Evolutionary conservation across 1,140 invertebrate genomes (phyloP).

Genomic region (Doryteuthis pealeii): DNA sequence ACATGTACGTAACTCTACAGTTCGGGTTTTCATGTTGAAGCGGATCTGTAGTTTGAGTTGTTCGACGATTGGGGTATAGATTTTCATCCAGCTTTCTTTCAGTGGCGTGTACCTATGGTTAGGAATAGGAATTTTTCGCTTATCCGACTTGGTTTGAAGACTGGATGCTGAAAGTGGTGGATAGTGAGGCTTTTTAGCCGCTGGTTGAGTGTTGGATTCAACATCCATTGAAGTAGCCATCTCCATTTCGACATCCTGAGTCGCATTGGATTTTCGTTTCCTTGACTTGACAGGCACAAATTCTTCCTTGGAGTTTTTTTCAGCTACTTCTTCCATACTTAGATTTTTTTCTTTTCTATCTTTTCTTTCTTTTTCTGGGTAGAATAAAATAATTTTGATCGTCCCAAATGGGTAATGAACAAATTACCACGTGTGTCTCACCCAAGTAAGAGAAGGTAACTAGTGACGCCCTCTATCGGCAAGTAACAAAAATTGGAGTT

Average conservation of each 20-base stretch:
- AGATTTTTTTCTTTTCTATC: conserved; percentile 12
- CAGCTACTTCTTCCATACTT: conserved; percentile 15
- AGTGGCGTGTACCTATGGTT: conserved; percentile 84
- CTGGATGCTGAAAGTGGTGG: conserved; percentile 26
- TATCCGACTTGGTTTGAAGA: conserved; percentile 43
- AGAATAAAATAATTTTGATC: too few species aligned
- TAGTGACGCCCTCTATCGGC: too few species aligned
- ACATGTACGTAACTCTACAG: conserved; percentile 76
- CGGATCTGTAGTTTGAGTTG: conserved; percentile 91
- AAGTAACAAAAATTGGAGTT: too few species aligned
- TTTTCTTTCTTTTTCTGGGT: background rate
- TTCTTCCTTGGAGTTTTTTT: conserved; percentile 19
- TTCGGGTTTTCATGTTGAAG: conserved; percentile 89
- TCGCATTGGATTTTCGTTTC: conserved; percentile 41
- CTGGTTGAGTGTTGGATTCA: conserved; percentile 14
- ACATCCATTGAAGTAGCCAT: conserved; percentile 19
- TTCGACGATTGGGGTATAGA: conserved; percentile 94
- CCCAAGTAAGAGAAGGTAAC: too few species aligned
- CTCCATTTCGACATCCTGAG: conserved; percentile 18
- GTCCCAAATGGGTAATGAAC: too few species aligned
- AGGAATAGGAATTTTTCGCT: conserved; percentile 69
- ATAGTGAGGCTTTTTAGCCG: conserved; percentile 40
- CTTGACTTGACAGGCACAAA: conserved; percentile 35
- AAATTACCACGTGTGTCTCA: too few species aligned
- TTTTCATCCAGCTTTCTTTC: conserved; percentile 96